Conservation (phyloP, 2,888 invertebrate species). For the Salticus scenicus region DNA sequence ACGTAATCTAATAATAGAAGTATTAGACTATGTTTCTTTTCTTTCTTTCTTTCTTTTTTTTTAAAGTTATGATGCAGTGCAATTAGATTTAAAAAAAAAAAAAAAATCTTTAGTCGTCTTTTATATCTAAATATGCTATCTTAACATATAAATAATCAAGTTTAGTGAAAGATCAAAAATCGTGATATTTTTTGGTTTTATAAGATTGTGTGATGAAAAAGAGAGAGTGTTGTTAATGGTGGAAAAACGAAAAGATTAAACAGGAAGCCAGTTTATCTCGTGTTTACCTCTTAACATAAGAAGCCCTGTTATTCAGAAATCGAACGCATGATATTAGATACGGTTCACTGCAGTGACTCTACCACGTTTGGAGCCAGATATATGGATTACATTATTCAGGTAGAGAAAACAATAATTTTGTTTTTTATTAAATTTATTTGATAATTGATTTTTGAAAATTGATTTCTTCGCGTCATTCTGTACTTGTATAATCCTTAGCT, state of each 20-base stretch:
- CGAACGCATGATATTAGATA: slow-evolving; percentile 1
- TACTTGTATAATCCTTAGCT: too few species aligned
- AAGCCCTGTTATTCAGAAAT: slow-evolving; percentile 60
- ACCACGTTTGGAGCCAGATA: neutral
- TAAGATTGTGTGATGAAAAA: neutral
- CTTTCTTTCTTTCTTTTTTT: too few species aligned
- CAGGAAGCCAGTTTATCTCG: slow-evolving; percentile 62
- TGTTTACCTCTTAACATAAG: slow-evolving; percentile 60
- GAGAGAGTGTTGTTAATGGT: neutral
- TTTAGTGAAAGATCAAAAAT: neutral
- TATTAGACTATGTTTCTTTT: too few species aligned
- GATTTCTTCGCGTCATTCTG: too few species aligned
- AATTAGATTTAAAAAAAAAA: too few species aligned
- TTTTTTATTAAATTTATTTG: too few species aligned
- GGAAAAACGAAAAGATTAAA: slow-evolving; percentile 31
- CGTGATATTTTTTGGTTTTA: neutral
- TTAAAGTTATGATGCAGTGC: too few species aligned
- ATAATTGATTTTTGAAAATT: too few species aligned
- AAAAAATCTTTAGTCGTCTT: too few species aligned
- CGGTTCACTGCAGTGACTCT: neutral
- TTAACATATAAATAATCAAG: neutral
- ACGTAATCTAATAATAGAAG: too few species aligned
- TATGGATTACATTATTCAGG: neutral
- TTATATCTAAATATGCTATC: too few species aligned
- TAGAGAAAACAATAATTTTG: too few species aligned